Evolutionary conservation across 1,140 invertebrate species (phyloP).

Genomic region (Achroia grisella): DNA sequence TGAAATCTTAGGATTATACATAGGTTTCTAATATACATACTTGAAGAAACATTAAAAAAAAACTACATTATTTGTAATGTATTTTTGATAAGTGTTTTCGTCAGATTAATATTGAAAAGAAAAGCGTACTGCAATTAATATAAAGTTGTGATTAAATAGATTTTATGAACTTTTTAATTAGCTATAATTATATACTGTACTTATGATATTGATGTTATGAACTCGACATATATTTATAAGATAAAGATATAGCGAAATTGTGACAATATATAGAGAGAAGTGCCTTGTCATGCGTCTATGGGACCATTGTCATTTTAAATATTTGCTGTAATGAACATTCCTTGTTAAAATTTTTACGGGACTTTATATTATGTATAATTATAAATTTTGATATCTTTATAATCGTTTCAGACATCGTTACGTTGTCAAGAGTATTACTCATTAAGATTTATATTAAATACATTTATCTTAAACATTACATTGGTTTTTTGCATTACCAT

Average conservation of each 20-base stretch:
- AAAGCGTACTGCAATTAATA: conserved; percentile 11
- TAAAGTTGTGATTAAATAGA: conserved; percentile 26
- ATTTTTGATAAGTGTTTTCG: too few species aligned
- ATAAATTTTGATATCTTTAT: conserved; percentile 48
- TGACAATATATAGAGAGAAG: conserved; percentile 18
- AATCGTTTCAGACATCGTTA: conserved; percentile 51
- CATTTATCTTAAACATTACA: too few species aligned
- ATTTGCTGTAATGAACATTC: conserved; percentile 58
- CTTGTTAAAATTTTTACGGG: conserved; percentile 42
- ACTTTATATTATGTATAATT: conserved; percentile 35
- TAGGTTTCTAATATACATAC: too few species aligned
- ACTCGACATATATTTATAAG: conserved; percentile 33
- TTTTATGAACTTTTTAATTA: conserved; percentile 10
- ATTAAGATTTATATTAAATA: conserved; percentile 55
- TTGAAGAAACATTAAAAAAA: too few species aligned
- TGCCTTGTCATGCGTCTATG: conserved; percentile 49
- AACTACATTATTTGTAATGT: too few species aligned
- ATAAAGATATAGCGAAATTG: conserved; percentile 22
- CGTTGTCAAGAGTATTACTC: conserved; percentile 65
- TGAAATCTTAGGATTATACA: too few species aligned
- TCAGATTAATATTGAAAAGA: neutral
- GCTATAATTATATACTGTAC: conserved; percentile 30
- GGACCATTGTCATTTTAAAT: conserved; percentile 50
- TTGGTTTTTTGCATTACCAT: too few species aligned
- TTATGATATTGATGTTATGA: conserved; percentile 40